Conservation (phyloP, 2,888 invertebrate species). For the Tenthredo notha region DNA sequence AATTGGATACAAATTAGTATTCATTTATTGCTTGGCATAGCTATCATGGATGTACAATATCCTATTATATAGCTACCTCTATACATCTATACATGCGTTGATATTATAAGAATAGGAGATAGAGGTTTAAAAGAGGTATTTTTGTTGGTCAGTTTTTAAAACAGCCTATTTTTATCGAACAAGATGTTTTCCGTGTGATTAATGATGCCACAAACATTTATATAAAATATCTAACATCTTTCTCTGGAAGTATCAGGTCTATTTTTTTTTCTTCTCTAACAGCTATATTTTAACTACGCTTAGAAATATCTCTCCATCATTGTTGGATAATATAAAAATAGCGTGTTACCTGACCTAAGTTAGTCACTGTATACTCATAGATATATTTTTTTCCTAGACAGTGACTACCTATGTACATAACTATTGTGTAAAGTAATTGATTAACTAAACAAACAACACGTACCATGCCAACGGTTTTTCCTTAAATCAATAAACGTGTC, state of each 20-base stretch:
- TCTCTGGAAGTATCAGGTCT: not conserved
- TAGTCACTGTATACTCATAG: conserved; percentile 10
- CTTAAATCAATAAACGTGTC: conserved; percentile 36
- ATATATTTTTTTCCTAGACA: conserved; percentile 13
- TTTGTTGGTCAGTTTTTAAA: not conserved
- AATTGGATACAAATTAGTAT: not conserved
- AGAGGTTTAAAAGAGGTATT: not conserved
- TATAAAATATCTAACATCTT: conserved; percentile 19
- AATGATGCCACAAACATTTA: not conserved
- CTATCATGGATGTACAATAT: not conserved
- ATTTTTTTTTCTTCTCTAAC: not conserved
- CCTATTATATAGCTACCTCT: not conserved
- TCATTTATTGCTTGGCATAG: not conserved
- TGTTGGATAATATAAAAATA: conserved; percentile 75
- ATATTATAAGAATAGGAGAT: not conserved
- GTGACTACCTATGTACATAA: not conserved
- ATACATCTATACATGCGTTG: not conserved
- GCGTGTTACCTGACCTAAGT: conserved; percentile 69
- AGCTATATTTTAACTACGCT: conserved; percentile 65
- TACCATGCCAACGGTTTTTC: conserved; percentile 24
- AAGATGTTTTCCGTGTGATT: conserved; percentile 15
- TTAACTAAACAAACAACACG: conserved; percentile 43
- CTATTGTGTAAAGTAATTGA: conserved; percentile 44
- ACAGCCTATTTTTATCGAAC: conserved; percentile 17
- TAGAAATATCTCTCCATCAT: conserved; percentile 69